Conservation (phyloP, 2,113 vertebrate genomes). For the Kryptolebias marmoratus region DNA sequence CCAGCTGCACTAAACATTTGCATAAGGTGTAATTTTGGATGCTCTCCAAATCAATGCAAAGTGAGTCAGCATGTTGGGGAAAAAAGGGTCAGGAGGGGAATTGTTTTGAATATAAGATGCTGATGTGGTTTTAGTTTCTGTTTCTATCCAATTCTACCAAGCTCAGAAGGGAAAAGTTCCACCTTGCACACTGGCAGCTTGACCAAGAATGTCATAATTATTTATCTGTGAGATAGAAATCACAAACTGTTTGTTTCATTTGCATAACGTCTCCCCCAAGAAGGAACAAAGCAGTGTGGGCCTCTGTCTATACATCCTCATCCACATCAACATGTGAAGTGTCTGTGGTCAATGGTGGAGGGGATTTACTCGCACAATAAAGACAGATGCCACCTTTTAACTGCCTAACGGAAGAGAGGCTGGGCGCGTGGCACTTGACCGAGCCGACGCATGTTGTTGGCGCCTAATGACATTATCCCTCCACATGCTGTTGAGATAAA, state of each 20-base stretch:
- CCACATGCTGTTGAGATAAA: conserved; percentile 34
- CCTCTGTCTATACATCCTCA: conserved; percentile 47
- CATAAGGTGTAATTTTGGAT: conserved; percentile 16
- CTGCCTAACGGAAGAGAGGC: conserved; percentile 69
- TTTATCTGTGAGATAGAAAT: conserved; percentile 56
- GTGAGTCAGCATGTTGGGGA: neutral
- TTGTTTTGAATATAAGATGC: neutral
- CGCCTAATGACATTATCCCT: conserved; percentile 42
- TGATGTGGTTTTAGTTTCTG: neutral
- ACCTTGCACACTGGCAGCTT: conserved; percentile 5
- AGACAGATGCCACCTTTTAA: conserved; percentile 77
- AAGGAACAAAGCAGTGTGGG: conserved; percentile 44
- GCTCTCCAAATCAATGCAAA: neutral
- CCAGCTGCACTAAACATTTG: conserved; percentile 28
- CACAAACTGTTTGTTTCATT: conserved; percentile 70
- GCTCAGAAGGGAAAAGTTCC: neutral
- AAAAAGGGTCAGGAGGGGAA: neutral
- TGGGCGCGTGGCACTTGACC: conserved; percentile 67
- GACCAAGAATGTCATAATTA: conserved; percentile 4
- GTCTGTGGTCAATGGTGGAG: conserved; percentile 57
- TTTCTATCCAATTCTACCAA: neutral
- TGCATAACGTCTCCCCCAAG: conserved; percentile 64
- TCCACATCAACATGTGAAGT: conserved; percentile 70
- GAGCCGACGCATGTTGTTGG: conserved; percentile 26
- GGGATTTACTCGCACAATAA: conserved; percentile 65